Percentiles rank a stretch among this genome's conserved stretches.
phyloP scores from a whole-genome alignment of 2,888 invertebrate species.

The Leptinotarsa peninsularis region DNA sequence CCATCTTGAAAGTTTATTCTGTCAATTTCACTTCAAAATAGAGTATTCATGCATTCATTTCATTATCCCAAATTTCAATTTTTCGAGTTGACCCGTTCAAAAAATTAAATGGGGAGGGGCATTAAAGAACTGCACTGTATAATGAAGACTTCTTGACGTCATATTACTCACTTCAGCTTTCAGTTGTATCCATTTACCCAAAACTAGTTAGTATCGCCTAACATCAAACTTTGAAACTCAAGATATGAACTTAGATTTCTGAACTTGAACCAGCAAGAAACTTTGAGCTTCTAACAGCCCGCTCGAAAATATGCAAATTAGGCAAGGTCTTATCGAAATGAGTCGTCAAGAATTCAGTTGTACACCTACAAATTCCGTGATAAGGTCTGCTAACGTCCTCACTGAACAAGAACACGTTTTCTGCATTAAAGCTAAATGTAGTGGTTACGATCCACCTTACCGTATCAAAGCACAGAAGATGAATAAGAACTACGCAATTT shows the following conservation, averaged over 20 bases:
- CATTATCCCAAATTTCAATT: too few relatives aligned
- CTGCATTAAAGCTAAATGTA: slow-evolving; percentile 30
- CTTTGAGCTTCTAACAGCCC: not conserved
- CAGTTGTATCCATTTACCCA: too few relatives aligned
- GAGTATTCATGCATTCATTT: too few relatives aligned
- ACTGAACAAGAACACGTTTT: slow-evolving; percentile 32
- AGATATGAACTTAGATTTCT: not conserved
- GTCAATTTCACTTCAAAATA: too few relatives aligned
- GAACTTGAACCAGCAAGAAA: slow-evolving; percentile 4
- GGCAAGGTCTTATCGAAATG: slow-evolving; percentile 13
- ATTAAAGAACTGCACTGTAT: too few relatives aligned
- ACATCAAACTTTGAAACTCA: not conserved
- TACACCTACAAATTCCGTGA: slow-evolving; percentile 28
- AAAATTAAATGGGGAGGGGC: too few relatives aligned
- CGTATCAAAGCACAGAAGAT: slow-evolving; percentile 20
- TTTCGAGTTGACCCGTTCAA: too few relatives aligned
- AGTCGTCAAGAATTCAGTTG: slow-evolving; percentile 31
- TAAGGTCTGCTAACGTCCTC: slow-evolving; percentile 25
- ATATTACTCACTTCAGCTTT: too few relatives aligned
- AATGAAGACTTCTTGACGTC: too few relatives aligned
- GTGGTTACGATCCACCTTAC: slow-evolving; percentile 28
- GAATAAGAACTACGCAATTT: not conserved
- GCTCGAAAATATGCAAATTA: slow-evolving; percentile 10
- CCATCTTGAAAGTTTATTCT: too few relatives aligned
- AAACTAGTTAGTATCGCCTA: too few relatives aligned